A percentile compares a stretch with the other conserved stretches of the same genome.
phyloP scores from a whole-genome alignment of 2,797 vertebrate genomes.

The Sebastes minor region DNA sequence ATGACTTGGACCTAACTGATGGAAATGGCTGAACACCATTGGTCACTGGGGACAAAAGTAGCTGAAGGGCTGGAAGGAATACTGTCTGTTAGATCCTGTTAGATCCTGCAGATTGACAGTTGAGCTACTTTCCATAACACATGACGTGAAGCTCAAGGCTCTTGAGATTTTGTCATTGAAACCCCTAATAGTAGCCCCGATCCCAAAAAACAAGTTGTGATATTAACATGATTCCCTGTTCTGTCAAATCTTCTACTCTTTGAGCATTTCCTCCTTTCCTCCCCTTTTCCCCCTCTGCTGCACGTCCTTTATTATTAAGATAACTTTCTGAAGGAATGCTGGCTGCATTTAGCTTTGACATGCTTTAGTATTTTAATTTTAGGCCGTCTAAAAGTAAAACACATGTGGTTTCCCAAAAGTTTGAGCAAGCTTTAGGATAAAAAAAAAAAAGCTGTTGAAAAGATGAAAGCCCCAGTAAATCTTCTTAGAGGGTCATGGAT shows the following conservation, averaged over 20 bases:
- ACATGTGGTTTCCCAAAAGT: background rate
- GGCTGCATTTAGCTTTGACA: background rate
- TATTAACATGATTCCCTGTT: background rate
- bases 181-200: background rate
- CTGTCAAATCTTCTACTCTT: background rate
- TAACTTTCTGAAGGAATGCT: background rate
- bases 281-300: background rate
- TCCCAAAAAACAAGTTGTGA: background rate
- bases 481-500: conserved; percentile 64
- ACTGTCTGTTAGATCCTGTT: background rate
- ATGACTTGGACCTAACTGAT: background rate
- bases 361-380: background rate
- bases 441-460: conserved; percentile 16
- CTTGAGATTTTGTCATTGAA: background rate
- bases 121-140: background rate
- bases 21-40: background rate
- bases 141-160: background rate
- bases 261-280: background rate
- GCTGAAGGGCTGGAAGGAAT: background rate
- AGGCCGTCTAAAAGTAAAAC: background rate
- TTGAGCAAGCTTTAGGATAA: conserved; percentile 1
- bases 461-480: conserved; percentile 46
- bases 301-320: background rate
- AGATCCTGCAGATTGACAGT: background rate
- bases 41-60: background rate